phyloP scores from a whole-genome alignment of 2,888 invertebrate species.

The Drosophila anceps region DNA sequence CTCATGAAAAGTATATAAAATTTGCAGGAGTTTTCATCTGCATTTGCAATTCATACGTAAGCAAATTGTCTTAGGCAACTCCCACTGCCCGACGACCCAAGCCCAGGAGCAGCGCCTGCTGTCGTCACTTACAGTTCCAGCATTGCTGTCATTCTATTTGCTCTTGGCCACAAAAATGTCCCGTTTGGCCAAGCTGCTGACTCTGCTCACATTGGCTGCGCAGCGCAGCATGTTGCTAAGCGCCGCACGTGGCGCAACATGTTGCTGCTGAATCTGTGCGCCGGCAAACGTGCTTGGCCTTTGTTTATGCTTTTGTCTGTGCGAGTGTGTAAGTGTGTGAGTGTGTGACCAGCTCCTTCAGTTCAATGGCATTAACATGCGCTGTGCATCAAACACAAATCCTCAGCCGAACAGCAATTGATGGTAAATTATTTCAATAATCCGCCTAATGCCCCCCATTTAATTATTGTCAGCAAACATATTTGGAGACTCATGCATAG shows the following conservation, averaged over 20 bases:
- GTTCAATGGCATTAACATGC: neutral
- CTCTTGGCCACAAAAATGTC: constrained; percentile 25
- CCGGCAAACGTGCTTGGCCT: constrained; percentile 17
- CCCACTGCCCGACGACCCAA: constrained; percentile 13
- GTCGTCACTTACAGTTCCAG: constrained; percentile 16
- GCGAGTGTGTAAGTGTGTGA: constrained; percentile 9
- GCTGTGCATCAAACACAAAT: constrained; percentile 22
- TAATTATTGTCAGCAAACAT: constrained; percentile 44
- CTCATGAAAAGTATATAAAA: constrained; percentile 59
- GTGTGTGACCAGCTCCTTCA: neutral
- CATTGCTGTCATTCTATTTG: constrained; percentile 16
- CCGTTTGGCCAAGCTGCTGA: constrained; percentile 41
- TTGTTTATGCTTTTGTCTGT: constrained; percentile 14
- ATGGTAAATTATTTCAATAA: constrained; percentile 47
- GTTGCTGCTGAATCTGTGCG: constrained; percentile 57
- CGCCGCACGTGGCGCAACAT: constrained; percentile 13
- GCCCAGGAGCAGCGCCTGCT: neutral
- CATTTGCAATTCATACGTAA: constrained; percentile 69
- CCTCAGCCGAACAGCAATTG: constrained; percentile 28
- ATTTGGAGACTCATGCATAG: constrained; percentile 11
- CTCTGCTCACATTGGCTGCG: constrained; percentile 32
- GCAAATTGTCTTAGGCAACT: constrained; percentile 53
- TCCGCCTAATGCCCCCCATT: constrained; percentile 44
- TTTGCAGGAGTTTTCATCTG: constrained; percentile 68
- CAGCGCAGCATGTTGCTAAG: constrained; percentile 62